These are phyloP conservation scores for Syngnathoides biaculeatus DNA, from an alignment of 2,113 vertebrate genomes.

Conservation along the genomic window DNA sequence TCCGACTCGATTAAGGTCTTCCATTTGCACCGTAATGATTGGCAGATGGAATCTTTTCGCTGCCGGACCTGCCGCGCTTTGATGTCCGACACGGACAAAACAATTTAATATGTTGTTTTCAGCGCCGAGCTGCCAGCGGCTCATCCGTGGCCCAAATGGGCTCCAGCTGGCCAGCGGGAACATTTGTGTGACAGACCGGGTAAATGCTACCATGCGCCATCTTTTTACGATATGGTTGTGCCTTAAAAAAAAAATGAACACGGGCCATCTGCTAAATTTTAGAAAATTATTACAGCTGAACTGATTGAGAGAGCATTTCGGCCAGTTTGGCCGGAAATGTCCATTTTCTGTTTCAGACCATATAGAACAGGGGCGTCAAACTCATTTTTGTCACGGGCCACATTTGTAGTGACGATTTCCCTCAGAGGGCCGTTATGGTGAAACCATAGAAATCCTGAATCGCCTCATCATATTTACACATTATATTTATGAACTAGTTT, in stretches of 20 bases:
- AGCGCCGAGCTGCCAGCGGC: constrained; percentile 10
- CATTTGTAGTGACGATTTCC: too few relatives aligned
- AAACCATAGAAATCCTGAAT: too few relatives aligned
- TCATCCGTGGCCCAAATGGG: neutral
- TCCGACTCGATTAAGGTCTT: constrained; percentile 9
- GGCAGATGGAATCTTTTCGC: neutral
- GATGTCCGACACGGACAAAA: neutral
- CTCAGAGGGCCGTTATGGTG: too few relatives aligned
- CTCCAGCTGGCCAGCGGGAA: constrained; percentile 26
- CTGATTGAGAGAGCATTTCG: constrained; percentile 6
- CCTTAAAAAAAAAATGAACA: neutral
- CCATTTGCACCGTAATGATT: constrained; percentile 3
- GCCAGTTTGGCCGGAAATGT: too few relatives aligned
- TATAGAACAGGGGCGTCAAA: too few relatives aligned
- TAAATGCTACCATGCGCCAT: constrained; percentile 36
- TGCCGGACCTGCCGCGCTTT: neutral
- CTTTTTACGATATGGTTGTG: constrained; percentile 22
- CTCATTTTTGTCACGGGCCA: too few relatives aligned
- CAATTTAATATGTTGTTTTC: neutral
- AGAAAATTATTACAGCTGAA: constrained; percentile 19
- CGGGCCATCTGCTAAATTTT: constrained; percentile 28
- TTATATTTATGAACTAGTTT: too few relatives aligned
- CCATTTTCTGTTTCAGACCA: too few relatives aligned
- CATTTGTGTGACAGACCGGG: constrained; percentile 20
- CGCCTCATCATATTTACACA: too few relatives aligned